These are phyloP conservation scores for Scaptomyza flava DNA, from an alignment of 2,888 invertebrate genomes.

Conservation along the genomic window DNA sequence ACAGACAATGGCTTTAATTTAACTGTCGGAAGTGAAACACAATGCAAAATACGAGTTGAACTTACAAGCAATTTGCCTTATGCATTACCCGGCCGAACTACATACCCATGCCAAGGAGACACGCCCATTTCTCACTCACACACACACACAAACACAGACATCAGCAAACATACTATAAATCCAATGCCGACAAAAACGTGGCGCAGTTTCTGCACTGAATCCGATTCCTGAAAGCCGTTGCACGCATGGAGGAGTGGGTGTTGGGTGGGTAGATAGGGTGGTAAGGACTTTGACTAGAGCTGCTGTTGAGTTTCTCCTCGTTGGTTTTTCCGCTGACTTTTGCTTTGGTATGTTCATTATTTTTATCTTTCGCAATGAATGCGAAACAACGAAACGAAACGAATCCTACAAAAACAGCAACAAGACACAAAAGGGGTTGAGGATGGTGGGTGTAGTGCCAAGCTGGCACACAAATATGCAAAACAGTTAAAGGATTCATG, in stretches of 20 bases:
- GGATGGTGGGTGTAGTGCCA: background rate
- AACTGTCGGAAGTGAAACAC: constrained; percentile 81
- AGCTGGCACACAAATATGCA: constrained; percentile 72
- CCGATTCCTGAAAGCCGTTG: constrained; percentile 59
- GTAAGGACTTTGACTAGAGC: constrained; percentile 28
- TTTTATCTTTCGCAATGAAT: constrained; percentile 81
- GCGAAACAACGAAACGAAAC: constrained; percentile 64
- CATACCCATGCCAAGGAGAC: constrained; percentile 14
- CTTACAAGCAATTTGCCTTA: constrained; percentile 78
- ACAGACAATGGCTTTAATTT: constrained; percentile 78
- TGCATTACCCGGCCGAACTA: constrained; percentile 55
- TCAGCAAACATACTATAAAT: constrained; percentile 56
- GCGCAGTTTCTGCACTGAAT: constrained; percentile 65
- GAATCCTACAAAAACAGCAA: constrained; percentile 58
- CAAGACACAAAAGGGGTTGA: constrained; percentile 24
- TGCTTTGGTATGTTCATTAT: constrained; percentile 82
- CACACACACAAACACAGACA: constrained; percentile 18
- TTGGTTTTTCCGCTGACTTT: constrained; percentile 70
- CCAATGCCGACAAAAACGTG: constrained; percentile 68
- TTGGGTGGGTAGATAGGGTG: background rate
- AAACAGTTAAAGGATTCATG: constrained; percentile 77
- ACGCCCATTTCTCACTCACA: constrained; percentile 64
- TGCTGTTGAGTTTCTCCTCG: constrained; percentile 53
- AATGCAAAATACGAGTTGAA: constrained; percentile 78
- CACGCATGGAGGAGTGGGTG: constrained; percentile 55